These are phyloP conservation scores for Perizoma affinitatum DNA, from an alignment of 2,888 invertebrate genomes.

Conservation along the genomic window DNA sequence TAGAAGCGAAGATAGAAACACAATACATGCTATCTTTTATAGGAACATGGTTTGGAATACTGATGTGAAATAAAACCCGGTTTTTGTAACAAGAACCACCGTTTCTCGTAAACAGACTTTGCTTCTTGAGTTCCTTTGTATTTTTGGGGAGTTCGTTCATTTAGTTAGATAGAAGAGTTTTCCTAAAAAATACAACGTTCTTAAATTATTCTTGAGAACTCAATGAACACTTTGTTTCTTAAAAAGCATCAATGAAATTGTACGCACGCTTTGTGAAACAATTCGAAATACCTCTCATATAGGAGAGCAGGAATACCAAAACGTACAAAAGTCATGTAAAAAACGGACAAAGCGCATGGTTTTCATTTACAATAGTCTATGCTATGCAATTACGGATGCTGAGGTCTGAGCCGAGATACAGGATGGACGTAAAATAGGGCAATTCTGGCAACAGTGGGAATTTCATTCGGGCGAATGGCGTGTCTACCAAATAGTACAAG, in stretches of 20 bases:
- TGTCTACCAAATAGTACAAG: slow-evolving; percentile 30
- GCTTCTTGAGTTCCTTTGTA: neutral
- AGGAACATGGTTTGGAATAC: slow-evolving; percentile 5
- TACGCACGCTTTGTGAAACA: too few relatives aligned
- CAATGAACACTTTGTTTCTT: too few relatives aligned
- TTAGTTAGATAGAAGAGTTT: too few relatives aligned
- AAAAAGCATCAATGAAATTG: too few relatives aligned
- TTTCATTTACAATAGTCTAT: slow-evolving; percentile 17
- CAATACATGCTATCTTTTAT: slow-evolving; percentile 1
- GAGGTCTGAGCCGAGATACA: slow-evolving; percentile 12
- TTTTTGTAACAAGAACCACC: neutral
- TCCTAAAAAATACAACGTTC: too few relatives aligned
- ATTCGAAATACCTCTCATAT: too few relatives aligned
- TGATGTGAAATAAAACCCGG: neutral
- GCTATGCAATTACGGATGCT: slow-evolving; percentile 17
- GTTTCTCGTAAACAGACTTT: neutral
- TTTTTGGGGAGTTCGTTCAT: too few relatives aligned
- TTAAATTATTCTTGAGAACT: too few relatives aligned
- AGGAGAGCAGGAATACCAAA: too few relatives aligned
- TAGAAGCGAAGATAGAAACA: neutral
- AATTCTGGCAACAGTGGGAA: slow-evolving; percentile 29
- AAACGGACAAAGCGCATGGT: slow-evolving; percentile 7
- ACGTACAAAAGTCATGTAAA: neutral
- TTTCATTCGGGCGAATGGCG: slow-evolving; percentile 30
- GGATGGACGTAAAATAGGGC: slow-evolving; percentile 28